These are phyloP conservation scores for Cyprinella venusta DNA, from an alignment of 2,797 vertebrate species.

Conservation along the genomic window DNA sequence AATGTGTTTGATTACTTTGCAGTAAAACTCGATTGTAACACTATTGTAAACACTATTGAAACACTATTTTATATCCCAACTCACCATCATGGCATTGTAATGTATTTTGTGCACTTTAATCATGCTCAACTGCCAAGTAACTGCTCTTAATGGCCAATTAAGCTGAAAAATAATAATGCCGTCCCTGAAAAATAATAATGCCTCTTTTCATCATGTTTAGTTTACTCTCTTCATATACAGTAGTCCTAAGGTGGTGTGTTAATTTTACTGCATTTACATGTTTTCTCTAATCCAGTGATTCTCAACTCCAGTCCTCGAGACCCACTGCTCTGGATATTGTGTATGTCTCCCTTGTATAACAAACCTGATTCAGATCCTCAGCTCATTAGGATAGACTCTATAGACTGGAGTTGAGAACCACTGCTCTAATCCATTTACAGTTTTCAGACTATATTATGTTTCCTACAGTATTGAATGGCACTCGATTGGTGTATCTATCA, in stretches of 20 bases:
- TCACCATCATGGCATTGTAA: neutral
- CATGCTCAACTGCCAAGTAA: neutral
- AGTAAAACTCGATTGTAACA: neutral
- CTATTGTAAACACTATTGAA: too few species aligned
- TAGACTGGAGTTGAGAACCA: too few species aligned
- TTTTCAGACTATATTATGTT: neutral
- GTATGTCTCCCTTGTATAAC: too few species aligned
- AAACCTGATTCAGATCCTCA: too few species aligned
- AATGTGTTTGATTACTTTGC: neutral
- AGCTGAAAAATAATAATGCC: neutral
- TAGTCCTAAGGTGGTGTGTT: neutral
- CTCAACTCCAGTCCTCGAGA: too few species aligned
- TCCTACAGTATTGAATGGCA: neutral
- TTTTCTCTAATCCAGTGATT: neutral
- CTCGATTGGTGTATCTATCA: neutral
- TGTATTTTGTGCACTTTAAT: neutral
- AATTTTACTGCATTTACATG: neutral
- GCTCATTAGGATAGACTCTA: too few species aligned
- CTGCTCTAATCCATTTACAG: neutral
- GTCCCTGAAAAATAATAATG: neutral
- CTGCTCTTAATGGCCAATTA: neutral
- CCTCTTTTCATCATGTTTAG: neutral
- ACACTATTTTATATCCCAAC: neutral
- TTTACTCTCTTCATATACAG: neutral
- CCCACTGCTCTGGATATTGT: too few species aligned